Conservation (phyloP, 2,888 invertebrate genomes). For the Plutella xylostella region DNA sequence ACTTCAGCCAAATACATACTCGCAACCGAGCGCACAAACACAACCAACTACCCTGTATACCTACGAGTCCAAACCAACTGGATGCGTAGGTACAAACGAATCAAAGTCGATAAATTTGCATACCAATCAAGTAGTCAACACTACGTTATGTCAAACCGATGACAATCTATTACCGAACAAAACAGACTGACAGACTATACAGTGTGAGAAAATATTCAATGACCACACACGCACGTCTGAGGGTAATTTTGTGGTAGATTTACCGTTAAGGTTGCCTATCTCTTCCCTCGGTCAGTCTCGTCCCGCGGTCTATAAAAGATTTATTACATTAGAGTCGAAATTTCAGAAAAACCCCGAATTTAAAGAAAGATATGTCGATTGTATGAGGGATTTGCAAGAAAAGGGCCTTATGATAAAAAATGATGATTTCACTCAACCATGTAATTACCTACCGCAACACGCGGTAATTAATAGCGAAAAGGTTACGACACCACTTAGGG, state of each 20-base stretch:
- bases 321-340: not conserved
- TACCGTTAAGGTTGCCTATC: not conserved
- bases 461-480: not conserved
- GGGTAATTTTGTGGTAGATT: not conserved
- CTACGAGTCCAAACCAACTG: not conserved
- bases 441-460: not conserved
- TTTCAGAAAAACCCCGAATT: not conserved
- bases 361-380: constrained; percentile 6
- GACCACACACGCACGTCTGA: not conserved
- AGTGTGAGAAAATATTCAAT: not conserved
- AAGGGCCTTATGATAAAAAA: constrained; percentile 3
- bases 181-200: not conserved
- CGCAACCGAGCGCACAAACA: too few species aligned
- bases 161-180: not conserved
- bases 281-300: not conserved
- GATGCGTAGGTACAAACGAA: not conserved
- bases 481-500: constrained; percentile 15
- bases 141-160: not conserved
- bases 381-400: constrained; percentile 11
- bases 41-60: not conserved
- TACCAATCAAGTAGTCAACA: not conserved
- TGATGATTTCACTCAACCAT: not conserved
- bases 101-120: not conserved
- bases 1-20: too few species aligned
- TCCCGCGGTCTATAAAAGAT: not conserved